A percentile compares a stretch with the other conserved stretches of the same genome.
Conservation (phyloP, 2,797 vertebrate species). For the Acomys russatus region DNA sequence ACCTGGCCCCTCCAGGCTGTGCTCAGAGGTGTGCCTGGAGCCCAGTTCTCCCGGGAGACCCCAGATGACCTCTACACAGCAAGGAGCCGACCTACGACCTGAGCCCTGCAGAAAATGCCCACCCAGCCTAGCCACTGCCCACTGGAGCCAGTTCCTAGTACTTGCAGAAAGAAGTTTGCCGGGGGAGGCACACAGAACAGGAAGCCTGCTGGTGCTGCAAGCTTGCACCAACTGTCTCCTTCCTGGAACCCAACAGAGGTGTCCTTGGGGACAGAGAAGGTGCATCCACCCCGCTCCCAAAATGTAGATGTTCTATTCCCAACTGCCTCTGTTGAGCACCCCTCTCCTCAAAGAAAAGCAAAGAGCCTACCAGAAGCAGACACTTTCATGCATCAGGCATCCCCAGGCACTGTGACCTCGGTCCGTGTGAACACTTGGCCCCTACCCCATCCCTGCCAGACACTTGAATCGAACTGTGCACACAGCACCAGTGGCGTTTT, state of each 20-base stretch:
- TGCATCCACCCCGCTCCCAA: not conserved
- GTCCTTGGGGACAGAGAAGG: not conserved
- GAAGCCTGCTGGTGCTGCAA: not conserved
- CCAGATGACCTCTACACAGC: not conserved
- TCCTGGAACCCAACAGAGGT: not conserved
- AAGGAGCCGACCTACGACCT: not conserved
- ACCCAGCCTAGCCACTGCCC: not conserved
- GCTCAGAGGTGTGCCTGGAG: not conserved
- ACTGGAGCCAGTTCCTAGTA: not conserved
- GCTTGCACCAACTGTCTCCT: not conserved
- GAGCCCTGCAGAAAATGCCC: not conserved
- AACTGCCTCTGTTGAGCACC: not conserved
- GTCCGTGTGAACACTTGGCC: not conserved
- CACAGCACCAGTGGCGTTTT: not conserved
- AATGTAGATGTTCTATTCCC: not conserved
- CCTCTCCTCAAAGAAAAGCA: not conserved
- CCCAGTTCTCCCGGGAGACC: not conserved
- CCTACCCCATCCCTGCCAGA: not conserved
- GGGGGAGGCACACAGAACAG: not conserved
- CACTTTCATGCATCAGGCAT: not conserved
- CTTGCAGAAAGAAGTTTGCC: not conserved
- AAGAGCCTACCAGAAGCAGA: not conserved
- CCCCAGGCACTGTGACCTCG: fast-evolving
- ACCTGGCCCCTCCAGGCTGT: not conserved
- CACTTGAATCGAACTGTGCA: not conserved